phyloP scores from a whole-genome alignment of 2,888 invertebrate genomes.

The Ctena decussata region DNA sequence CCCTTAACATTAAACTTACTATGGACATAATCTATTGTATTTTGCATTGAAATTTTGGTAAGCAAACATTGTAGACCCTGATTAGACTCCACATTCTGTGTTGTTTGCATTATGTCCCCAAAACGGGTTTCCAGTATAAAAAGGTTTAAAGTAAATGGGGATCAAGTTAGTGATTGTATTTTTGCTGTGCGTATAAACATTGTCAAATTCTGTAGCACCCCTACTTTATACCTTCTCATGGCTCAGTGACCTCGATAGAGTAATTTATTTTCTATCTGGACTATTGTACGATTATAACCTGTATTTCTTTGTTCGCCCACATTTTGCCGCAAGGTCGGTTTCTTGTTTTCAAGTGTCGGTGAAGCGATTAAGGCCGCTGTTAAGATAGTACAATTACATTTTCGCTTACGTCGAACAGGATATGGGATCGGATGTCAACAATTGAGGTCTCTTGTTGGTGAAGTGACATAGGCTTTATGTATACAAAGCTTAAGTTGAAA shows the following conservation, averaged over 20 bases:
- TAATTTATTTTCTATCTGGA: not conserved
- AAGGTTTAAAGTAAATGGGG: too few relatives aligned
- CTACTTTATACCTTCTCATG: not conserved
- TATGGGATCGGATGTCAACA: constrained; percentile 1
- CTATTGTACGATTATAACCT: not conserved
- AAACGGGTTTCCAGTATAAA: too few relatives aligned
- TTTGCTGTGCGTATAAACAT: too few relatives aligned
- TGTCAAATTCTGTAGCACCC: not conserved
- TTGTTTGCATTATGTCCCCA: too few relatives aligned
- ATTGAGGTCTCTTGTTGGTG: not conserved
- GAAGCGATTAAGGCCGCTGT: not conserved
- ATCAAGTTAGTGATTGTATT: too few relatives aligned
- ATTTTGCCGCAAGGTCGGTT: not conserved
- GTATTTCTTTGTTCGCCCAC: not conserved
- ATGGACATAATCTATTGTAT: too few relatives aligned
- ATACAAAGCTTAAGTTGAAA: not conserved
- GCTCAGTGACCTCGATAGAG: not conserved
- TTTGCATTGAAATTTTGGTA: too few relatives aligned
- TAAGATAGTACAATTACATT: not conserved
- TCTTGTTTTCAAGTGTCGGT: not conserved
- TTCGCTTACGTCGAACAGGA: not conserved
- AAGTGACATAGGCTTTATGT: not conserved
- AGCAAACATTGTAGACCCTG: too few relatives aligned
- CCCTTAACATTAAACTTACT: too few relatives aligned
- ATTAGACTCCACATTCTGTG: too few relatives aligned